These are phyloP conservation scores for Scelioninae gen. 1 DNA, from an alignment of 2,888 invertebrate species.

Conservation along the genomic window DNA sequence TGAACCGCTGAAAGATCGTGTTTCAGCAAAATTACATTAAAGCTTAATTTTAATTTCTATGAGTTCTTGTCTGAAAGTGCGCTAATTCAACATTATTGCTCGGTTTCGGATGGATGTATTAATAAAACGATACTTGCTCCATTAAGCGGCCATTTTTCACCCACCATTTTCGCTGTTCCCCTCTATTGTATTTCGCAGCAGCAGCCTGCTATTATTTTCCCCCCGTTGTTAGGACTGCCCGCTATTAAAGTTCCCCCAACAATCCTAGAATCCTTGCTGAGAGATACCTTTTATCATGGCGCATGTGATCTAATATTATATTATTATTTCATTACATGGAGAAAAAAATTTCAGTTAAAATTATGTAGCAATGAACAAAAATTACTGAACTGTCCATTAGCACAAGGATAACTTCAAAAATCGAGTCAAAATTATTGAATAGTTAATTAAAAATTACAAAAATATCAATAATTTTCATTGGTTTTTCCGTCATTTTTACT, in stretches of 20 bases:
- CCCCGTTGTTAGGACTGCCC: conserved; percentile 73
- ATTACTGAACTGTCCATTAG: too few species aligned
- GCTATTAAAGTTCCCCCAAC: conserved; percentile 76
- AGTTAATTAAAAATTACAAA: too few species aligned
- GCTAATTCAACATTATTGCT: conserved; percentile 7
- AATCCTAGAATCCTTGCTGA: conserved; percentile 66
- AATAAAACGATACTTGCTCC: conserved; percentile 32
- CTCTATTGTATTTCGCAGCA: conserved; percentile 76
- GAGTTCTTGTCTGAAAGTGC: not conserved
- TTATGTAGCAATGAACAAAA: too few species aligned
- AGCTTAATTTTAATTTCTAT: conserved; percentile 2
- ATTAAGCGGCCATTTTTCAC: conserved; percentile 66
- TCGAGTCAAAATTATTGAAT: too few species aligned
- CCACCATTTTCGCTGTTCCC: conserved; percentile 74
- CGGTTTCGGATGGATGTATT: not conserved
- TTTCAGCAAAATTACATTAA: conserved; percentile 8
- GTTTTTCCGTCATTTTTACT: too few species aligned
- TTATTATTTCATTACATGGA: too few species aligned
- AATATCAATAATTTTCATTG: too few species aligned
- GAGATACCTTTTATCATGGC: conserved; percentile 64
- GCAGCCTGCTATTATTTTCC: conserved; percentile 78
- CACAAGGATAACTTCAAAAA: too few species aligned
- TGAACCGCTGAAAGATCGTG: conserved; percentile 2
- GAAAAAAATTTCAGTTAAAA: too few species aligned
- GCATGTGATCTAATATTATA: conserved; percentile 9